These are phyloP conservation scores for Enteromius viviparus DNA, from an alignment of 2,797 vertebrate genomes.

Conservation along the genomic window DNA sequence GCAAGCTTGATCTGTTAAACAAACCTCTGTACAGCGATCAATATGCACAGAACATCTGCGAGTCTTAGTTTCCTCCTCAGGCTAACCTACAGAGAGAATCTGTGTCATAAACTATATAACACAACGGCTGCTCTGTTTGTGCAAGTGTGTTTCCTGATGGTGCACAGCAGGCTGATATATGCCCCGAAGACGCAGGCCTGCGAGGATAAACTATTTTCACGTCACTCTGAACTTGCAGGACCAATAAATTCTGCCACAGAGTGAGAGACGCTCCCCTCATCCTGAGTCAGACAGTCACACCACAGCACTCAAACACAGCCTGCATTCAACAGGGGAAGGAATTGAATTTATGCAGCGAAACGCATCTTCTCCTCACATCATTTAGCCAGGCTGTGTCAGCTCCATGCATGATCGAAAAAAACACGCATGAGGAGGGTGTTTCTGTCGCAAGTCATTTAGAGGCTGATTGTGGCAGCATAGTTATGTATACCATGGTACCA, in stretches of 20 bases:
- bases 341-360: slow-evolving; percentile 55
- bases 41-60: background rate
- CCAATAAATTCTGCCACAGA: slow-evolving; percentile 26
- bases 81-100: slow-evolving; percentile 8
- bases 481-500: background rate
- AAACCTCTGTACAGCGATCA: slow-evolving; percentile 8
- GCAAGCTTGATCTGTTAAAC: background rate
- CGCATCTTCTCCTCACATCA: slow-evolving; percentile 51
- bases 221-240: slow-evolving; percentile 13
- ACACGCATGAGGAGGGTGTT: slow-evolving; percentile 29
- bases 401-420: slow-evolving; percentile 33
- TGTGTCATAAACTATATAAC: background rate
- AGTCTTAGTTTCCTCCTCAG: background rate
- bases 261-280: slow-evolving; percentile 13
- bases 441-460: slow-evolving; percentile 13
- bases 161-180: slow-evolving; percentile 13
- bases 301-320: slow-evolving; percentile 64
- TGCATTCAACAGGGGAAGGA: slow-evolving; percentile 55
- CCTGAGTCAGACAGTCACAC: slow-evolving; percentile 58
- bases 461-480: background rate
- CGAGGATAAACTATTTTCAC: slow-evolving; percentile 22
- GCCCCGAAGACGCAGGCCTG: slow-evolving; percentile 8
- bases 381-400: slow-evolving; percentile 48
- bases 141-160: background rate
- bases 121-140: background rate